Evolutionary conservation across 2,888 invertebrate species (phyloP), one percentile per base, ranked within the genome.

Genomic region (Clivina fossor): DNA sequence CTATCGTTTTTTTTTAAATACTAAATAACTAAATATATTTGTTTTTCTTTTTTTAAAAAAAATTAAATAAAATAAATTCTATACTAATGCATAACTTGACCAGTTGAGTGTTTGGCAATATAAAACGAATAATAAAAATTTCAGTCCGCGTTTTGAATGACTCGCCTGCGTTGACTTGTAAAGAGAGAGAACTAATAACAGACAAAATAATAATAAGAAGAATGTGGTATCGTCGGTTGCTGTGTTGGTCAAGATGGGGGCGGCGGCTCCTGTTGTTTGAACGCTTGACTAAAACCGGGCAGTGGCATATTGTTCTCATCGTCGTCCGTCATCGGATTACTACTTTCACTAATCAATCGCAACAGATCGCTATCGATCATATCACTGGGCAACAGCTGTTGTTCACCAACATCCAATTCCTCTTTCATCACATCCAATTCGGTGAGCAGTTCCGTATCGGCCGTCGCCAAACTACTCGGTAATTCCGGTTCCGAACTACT

Each of bases 241-340:
- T n/a, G n/a, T n/a, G n/a, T n/a, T n/a, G n/a, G 35, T 35, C 33
- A 58, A 44, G 60, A 51, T 22, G 61, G 63, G n/a, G 61, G 62
- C 44, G 60, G 63, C 40, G 60, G 63, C 40, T 61, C 64, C 35
- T 62, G 65, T 24, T 65, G 63, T 26, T 60, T 60, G 46, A 77
- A 77, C 30, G 75, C 76, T 64, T 77, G 74, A 66, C 73, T 75
- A 64, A 77, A 77, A 28, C 75, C 73, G 26, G 77, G 76, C 60
- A 77, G 64, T 35, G 75, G 75, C 58, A 72, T 63, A 59, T 71
- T 73, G 48, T 69, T 68, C 18, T 73, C 69, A 58, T 68, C 70
- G 4, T 46, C 46, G n/a, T n/a, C n/a, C n/a, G n/a, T n/a, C n/a
- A 16, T 56, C 16, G 43, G 11, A 20, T 40, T 26, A 41, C 22